phyloP scores from a whole-genome alignment of 2,113 vertebrate species.

The Tonatia bakeri region DNA sequence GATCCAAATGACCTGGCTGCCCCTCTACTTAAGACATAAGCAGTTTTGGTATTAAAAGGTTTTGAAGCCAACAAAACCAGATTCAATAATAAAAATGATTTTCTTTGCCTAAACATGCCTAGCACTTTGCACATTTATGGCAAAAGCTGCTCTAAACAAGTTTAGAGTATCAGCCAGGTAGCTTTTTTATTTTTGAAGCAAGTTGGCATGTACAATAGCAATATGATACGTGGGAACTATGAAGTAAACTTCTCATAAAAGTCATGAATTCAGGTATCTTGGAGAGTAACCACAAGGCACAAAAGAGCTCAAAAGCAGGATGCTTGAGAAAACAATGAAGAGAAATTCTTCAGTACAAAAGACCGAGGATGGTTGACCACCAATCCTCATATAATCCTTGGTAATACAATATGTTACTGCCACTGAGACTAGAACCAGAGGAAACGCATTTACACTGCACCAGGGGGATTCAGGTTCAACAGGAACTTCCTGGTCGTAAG shows the following conservation, averaged over 20 bases:
- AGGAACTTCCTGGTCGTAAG: neutral
- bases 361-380: neutral
- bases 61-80: constrained; percentile 17
- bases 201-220: neutral
- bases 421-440: neutral
- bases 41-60: constrained; percentile 8
- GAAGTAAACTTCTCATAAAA: neutral
- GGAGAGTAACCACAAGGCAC: neutral
- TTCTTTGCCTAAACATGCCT: constrained; percentile 25
- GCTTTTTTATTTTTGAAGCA: neutral
- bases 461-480: neutral
- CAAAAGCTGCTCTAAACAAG: constrained; percentile 20
- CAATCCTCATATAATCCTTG: neutral
- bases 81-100: constrained; percentile 5
- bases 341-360: constrained; percentile 7
- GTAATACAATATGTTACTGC: neutral
- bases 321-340: neutral
- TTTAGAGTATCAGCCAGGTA: neutral
- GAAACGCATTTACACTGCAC: neutral
- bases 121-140: neutral
- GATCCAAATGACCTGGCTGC: neutral
- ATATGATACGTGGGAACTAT: neutral
- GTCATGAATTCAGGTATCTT: neutral
- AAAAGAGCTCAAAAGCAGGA: neutral
- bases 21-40: neutral